Evolutionary conservation across 2,888 invertebrate species (phyloP).

Genomic region (Leptinotarsa haldemani): DNA sequence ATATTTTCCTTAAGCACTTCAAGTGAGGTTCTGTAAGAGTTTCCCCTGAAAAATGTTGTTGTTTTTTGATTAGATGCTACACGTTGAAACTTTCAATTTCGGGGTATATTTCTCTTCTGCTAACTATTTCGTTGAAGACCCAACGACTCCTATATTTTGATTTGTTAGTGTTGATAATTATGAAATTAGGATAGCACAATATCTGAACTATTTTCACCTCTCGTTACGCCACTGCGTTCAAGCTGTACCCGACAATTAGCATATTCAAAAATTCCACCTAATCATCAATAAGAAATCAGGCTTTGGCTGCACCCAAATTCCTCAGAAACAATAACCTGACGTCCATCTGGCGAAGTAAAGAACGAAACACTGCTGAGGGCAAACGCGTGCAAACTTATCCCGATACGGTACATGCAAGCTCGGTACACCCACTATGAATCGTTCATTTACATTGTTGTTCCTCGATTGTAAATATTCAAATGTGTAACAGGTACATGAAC

Average conservation of each 20-base stretch:
- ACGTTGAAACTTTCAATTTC: too few species aligned
- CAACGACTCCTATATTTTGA: too few species aligned
- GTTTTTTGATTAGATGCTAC: too few species aligned
- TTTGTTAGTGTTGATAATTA: too few species aligned
- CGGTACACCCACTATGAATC: slow-evolving; percentile 41
- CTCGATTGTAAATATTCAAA: slow-evolving; percentile 32
- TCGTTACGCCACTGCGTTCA: too few species aligned
- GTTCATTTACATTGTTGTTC: slow-evolving; percentile 36
- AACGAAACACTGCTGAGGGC: slow-evolving; percentile 36
- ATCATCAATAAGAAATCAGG: slow-evolving; percentile 16
- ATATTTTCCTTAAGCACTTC: too few species aligned
- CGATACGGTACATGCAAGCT: slow-evolving; percentile 55
- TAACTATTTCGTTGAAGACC: too few species aligned
- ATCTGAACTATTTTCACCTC: too few species aligned
- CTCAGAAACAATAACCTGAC: slow-evolving; percentile 6
- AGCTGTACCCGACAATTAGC: background rate
- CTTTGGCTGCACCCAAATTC: slow-evolving; percentile 22
- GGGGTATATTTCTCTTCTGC: too few species aligned
- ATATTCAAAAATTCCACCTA: slow-evolving; percentile 12
- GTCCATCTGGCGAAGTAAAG: slow-evolving; percentile 19
- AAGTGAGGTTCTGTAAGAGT: too few species aligned
- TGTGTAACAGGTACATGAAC: slow-evolving; percentile 33
- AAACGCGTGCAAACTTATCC: slow-evolving; percentile 54
- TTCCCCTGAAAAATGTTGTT: too few species aligned
- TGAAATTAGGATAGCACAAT: too few species aligned